A percentile compares a stretch with the other conserved stretches of the same genome.
phyloP scores from a whole-genome alignment of 2,797 vertebrate genomes.

The Sphenodon punctatus region DNA sequence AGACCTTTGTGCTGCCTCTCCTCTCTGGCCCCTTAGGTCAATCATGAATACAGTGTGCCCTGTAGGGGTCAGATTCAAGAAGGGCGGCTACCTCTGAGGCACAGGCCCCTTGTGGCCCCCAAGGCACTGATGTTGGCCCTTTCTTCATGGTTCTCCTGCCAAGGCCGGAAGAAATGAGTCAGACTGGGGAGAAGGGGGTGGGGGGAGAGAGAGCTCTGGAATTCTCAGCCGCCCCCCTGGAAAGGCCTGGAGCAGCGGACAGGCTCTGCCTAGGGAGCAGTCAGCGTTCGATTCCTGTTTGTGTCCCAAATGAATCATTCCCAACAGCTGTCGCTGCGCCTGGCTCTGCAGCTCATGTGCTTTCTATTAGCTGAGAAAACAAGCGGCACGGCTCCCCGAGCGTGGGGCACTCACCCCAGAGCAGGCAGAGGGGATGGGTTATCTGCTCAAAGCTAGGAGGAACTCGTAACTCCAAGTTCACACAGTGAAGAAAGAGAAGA shows the following conservation, averaged over 20 bases:
- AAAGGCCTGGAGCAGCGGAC: conserved; percentile 38
- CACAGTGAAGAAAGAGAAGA: too few relatives aligned
- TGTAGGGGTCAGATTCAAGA: background rate
- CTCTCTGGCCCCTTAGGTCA: background rate
- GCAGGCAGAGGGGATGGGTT: background rate
- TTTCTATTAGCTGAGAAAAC: conserved; percentile 55
- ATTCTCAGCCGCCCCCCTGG: conserved; percentile 18
- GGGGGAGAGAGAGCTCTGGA: background rate
- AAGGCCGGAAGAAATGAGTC: conserved; percentile 52
- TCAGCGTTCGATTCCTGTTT: conserved; percentile 37
- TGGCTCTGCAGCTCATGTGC: conserved; percentile 42
- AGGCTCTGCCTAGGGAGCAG: conserved; percentile 45
- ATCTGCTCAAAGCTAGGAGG: fast-evolving
- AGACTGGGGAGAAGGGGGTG: background rate
- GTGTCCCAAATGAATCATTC: conserved; percentile 53
- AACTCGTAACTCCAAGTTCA: too few relatives aligned
- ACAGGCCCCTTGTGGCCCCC: background rate
- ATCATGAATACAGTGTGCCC: background rate
- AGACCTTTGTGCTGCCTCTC: background rate
- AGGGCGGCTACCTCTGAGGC: background rate
- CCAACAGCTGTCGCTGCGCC: conserved; percentile 29
- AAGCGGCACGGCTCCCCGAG: conserved; percentile 6
- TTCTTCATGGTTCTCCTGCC: background rate
- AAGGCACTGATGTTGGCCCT: background rate
- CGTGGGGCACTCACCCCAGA: background rate